Evolutionary conservation across 2,888 invertebrate species (phyloP), one percentile per base, ranked within the genome.

Genomic region (Brachyptera putata): DNA sequence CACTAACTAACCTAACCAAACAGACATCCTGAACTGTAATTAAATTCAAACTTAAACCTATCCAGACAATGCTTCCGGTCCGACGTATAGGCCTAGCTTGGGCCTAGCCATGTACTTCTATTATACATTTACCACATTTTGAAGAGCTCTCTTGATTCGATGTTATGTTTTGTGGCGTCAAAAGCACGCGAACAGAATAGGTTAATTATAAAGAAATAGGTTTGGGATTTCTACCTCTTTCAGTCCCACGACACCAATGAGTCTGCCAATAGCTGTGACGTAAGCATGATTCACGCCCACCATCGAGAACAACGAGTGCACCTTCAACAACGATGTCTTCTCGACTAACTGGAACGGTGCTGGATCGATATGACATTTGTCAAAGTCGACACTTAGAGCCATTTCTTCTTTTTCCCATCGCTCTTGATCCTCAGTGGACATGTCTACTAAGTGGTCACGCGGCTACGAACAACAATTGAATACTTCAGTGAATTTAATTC

Each of bases 231-330:
- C 14, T 70, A 92, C 92, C 83, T 98, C 97, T 77, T 93, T 93
- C 1, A 98, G 80, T 0, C 93, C 94, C 4, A 98, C 96, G 0
- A 99, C 95, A 1, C 98, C 98, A 5, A 97, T 91, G 1, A 98
- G 82, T 65, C 92, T 80, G 0, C 96, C 98, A 58, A 95, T 95
- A 63, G 95, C 92, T 0, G 98, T 98, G 14, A 99, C 98, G 74
- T 98, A 99, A 0, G 98, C 96, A 70, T 95, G 91, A 77, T 95
- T 95, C 21, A 99, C 89, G n/a, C 96, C 97, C 65, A 99, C 85
- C 81, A 99, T 90, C n/a, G 96, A 97, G 77, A 99, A 99, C 53
- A 99, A 78, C 1, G 97, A 97, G 76, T 99, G 98, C 3, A 95
- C 93, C 80, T 95, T 96, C 56, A 95, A 84, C 56, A 96, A 77